Evolutionary conservation across 2,797 vertebrate species (phyloP).

Genomic region (Chelonia mydas): DNA sequence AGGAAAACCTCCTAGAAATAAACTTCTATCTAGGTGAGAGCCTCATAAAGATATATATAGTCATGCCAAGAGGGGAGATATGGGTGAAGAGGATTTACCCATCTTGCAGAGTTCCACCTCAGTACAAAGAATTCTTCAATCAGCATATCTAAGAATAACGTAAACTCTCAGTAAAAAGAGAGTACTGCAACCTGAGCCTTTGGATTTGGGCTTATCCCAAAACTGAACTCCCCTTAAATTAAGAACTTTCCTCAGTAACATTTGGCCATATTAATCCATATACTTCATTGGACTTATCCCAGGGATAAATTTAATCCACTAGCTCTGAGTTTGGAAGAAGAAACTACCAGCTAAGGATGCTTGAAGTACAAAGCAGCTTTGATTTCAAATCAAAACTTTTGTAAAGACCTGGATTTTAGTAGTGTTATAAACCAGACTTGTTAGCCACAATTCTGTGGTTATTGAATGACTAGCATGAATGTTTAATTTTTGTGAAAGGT

Average conservation of each 20-base stretch:
- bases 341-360: background rate
- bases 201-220: background rate
- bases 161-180: background rate
- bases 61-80: background rate
- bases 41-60: background rate
- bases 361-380: background rate
- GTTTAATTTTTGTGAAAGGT: background rate
- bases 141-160: background rate
- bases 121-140: background rate
- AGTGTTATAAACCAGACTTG: background rate
- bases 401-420: background rate
- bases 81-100: background rate
- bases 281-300: background rate
- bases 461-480: background rate
- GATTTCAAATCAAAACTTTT: background rate
- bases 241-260: background rate
- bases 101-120: accelerated
- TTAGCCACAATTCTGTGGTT: background rate
- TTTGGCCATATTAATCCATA: background rate
- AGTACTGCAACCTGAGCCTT: background rate
- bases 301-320: background rate
- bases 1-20: background rate
- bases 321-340: background rate
- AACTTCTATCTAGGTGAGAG: background rate
- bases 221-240: background rate